Percentiles rank a stretch among this genome's conserved stretches.
phyloP scores from a whole-genome alignment of 53 echinoderm and acorn worm species.

The Luidia sarsii region DNA sequence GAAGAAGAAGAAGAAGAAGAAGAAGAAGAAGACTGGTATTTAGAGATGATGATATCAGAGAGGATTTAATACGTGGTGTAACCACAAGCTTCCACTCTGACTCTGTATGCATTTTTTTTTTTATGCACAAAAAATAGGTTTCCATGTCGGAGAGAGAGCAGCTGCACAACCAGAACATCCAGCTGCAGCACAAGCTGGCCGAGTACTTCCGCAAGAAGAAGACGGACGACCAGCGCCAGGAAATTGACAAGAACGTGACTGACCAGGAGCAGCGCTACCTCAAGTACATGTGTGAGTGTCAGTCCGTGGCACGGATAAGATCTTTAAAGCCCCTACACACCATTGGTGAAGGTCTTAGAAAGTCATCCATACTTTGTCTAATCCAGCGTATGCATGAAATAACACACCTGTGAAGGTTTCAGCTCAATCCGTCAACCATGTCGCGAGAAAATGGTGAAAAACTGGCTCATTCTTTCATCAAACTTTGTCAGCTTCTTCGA shows the following conservation, averaged over 20 bases:
- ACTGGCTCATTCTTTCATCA: too few relatives aligned
- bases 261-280: conserved; percentile 99
- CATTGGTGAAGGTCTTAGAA: neutral
- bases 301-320: neutral
- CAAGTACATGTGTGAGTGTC: conserved; percentile 97
- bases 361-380: neutral
- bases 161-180: conserved; percentile 79
- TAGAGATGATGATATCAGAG: too few relatives aligned
- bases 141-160: conserved; percentile 77
- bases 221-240: conserved; percentile 95
- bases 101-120: neutral
- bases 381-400: too few relatives aligned
- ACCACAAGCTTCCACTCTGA: neutral
- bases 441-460: too few relatives aligned
- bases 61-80: neutral
- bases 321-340: too few relatives aligned
- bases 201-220: conserved; percentile 99
- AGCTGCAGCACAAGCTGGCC: conserved; percentile 96
- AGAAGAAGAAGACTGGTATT: too few relatives aligned
- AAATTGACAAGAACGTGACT: conserved; percentile 99
- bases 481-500: too few relatives aligned
- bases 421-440: too few relatives aligned
- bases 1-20: too few relatives aligned
- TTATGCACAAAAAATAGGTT: too few relatives aligned
- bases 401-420: too few relatives aligned